Evolutionary conservation across 2,888 invertebrate species (phyloP), one percentile per base, ranked within the genome.

Genomic region (Tipula lateralis): DNA sequence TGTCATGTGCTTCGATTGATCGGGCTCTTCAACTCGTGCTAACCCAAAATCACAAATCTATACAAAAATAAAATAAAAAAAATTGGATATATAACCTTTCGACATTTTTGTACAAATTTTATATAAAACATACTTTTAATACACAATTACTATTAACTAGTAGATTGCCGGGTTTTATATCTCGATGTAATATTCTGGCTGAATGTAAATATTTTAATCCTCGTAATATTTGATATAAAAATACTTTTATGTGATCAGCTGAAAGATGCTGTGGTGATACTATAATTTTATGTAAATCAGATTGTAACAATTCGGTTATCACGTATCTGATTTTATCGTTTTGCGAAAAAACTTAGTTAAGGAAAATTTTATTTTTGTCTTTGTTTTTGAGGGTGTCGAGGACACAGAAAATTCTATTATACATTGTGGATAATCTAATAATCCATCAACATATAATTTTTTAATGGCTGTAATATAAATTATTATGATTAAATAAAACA

Each of bases 211-310:
- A 99, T 92, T 99, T 99, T 88, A 99, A 92, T 95, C 99, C 99
- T 93, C 99, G 94, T 89, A 99, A 94, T 91, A 99, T 99, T 93
- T 99, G 99, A 92, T 99, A 99, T 89, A 99, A 96, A 94, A 99
- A 99, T 92, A 99, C 99, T 95, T 99, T 99, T 92, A 99, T 98
- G 93, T 99, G 99, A 92, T 99, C 99, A 87, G 98, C 95, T 88
- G 99, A 98, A 88, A 99, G 95, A 89, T 98, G 98, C 91, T 99
- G 99, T 87, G 99, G 98, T 88, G 99, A 99, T 88, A 99, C 99
- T 91, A 99, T 99, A 91, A 99, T 99, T 94, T 99, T 99, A 93
- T 99, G 99, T 88, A 99, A 94, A 93, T 99, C 99, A 91, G 98
- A 99, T 92, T 99, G 99, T 91, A 99, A 96, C 88, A 99, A 93